Percentiles rank a stretch among this genome's conserved stretches.
phyloP scores from a whole-genome alignment of 1,140 invertebrate species.

The Anagrus nilaparvatae region DNA sequence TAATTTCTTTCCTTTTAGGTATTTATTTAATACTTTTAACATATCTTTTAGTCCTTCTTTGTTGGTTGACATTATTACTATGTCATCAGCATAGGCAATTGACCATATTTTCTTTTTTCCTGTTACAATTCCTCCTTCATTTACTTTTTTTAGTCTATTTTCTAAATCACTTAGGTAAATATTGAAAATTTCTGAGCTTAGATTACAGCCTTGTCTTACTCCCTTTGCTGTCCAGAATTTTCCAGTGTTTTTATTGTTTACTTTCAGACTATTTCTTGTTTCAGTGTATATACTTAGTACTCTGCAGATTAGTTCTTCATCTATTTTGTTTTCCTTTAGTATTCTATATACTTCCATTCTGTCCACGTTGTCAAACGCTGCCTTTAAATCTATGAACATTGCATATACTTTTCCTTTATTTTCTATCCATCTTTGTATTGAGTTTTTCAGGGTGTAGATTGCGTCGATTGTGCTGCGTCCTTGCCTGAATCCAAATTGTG shows the following conservation, averaged over 20 bases:
- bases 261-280: conserved; percentile 1
- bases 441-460: too few species aligned
- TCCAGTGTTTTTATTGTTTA: not conserved
- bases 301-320: not conserved
- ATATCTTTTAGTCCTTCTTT: not conserved
- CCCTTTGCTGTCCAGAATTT: conserved; percentile 6
- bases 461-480: too few species aligned
- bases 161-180: conserved; percentile 1
- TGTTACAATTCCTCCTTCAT: not conserved
- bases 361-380: not conserved
- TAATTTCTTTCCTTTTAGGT: not conserved
- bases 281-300: not conserved
- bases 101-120: conserved; percentile 1
- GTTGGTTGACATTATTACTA: not conserved
- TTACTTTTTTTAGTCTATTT: not conserved
- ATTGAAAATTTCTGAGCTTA: conserved; percentile 1
- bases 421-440: too few species aligned
- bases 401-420: too few species aligned
- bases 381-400: conserved; percentile 9
- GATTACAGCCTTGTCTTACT: conserved; percentile 13
- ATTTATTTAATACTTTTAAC: conserved; percentile 1
- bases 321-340: not conserved
- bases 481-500: too few species aligned
- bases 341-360: not conserved
- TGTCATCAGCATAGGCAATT: not conserved